These are phyloP conservation scores for Paradisaea rubra DNA, from an alignment of 2,113 vertebrate genomes.

Conservation along the genomic window DNA sequence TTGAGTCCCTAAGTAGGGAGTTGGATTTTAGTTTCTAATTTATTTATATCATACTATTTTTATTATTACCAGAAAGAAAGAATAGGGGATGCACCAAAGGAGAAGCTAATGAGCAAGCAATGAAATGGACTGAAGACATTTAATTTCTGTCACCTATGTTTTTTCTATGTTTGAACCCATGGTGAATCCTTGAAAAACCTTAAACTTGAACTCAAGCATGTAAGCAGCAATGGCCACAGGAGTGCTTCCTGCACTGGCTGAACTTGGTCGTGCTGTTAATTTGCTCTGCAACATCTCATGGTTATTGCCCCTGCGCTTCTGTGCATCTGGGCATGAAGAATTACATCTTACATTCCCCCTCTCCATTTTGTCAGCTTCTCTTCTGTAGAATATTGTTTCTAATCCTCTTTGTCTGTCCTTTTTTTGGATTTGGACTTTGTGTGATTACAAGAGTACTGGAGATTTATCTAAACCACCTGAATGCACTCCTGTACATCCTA, in stretches of 20 bases:
- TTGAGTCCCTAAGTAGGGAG: background rate
- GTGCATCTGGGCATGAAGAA: background rate
- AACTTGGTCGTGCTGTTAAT: background rate
- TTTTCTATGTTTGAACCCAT: background rate
- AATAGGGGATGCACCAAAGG: background rate
- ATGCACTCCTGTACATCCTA: fast-evolving
- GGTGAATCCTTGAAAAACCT: background rate
- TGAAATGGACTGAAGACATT: background rate
- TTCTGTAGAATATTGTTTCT: background rate
- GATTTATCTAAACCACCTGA: background rate
- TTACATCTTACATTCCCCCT: background rate
- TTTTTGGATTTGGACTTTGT: background rate
- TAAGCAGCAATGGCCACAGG: background rate
- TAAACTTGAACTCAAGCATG: background rate
- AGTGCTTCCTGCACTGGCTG: background rate
- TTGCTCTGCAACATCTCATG: background rate
- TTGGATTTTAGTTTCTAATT: background rate
- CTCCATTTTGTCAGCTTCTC: background rate
- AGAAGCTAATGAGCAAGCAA: background rate
- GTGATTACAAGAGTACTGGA: background rate
- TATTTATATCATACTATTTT: background rate
- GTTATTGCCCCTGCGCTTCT: background rate
- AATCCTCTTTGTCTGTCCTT: background rate
- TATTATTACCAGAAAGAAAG: background rate
- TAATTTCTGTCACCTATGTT: background rate